Conservation (phyloP, 2,113 vertebrate genomes). For the Anolis sagrei region DNA sequence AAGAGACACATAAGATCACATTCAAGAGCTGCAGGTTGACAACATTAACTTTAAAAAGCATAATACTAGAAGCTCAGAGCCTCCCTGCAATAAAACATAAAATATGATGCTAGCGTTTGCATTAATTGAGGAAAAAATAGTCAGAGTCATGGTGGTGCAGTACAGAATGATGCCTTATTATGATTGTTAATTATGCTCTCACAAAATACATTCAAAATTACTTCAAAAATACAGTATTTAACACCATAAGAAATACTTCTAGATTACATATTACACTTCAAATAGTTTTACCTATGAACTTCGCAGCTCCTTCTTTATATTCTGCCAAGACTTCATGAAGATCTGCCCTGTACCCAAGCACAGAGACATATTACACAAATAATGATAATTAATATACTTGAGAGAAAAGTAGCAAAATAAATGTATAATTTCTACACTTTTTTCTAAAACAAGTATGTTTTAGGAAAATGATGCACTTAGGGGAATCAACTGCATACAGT, state of each 20-base stretch:
- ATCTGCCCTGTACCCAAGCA: conserved; percentile 83
- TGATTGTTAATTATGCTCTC: neutral
- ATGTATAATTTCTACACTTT: neutral
- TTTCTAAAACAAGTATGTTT: neutral
- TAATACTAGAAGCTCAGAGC: neutral
- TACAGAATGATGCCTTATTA: neutral
- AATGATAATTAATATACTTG: neutral
- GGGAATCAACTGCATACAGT: neutral
- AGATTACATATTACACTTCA: neutral
- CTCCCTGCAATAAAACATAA: neutral
- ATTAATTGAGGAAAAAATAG: neutral
- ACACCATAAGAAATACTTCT: neutral
- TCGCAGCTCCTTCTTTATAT: conserved; percentile 89
- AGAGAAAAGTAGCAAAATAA: neutral
- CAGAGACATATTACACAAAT: conserved; percentile 18
- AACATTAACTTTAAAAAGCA: too few relatives aligned
- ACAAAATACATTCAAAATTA: neutral
- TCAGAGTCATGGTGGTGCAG: neutral
- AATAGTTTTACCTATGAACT: conserved; percentile 88
- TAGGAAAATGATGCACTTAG: neutral
- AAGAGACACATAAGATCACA: too few relatives aligned
- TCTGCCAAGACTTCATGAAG: conserved; percentile 93
- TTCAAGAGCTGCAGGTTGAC: too few relatives aligned
- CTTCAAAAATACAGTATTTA: neutral
- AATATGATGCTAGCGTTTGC: neutral